These are phyloP conservation scores for Caerostris extrusa DNA, from an alignment of 1,140 invertebrate genomes.

Conservation along the genomic window DNA sequence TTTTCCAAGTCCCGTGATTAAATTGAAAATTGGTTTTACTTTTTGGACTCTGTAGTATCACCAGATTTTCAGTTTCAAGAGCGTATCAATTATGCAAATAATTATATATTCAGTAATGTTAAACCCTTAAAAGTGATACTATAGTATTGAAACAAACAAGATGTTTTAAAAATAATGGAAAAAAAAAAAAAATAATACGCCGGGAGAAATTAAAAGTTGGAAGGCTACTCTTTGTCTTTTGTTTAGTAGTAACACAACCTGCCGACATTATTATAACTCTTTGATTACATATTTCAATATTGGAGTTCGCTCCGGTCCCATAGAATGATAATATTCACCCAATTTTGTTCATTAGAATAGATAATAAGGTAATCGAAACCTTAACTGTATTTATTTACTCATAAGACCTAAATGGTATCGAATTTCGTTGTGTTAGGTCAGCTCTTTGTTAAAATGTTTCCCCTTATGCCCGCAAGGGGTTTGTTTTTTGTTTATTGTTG, in stretches of 20 bases:
- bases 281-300: conserved; percentile 30
- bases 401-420: neutral
- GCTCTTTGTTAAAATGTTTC: conserved; percentile 4
- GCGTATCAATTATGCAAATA: neutral
- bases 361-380: conserved; percentile 33
- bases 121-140: neutral
- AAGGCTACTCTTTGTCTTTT: conserved; percentile 11
- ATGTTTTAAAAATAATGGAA: neutral
- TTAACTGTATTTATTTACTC: conserved; percentile 20
- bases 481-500: neutral
- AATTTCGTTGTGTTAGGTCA: conserved; percentile 7
- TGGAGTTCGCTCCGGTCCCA: conserved; percentile 5
- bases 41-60: too few relatives aligned
- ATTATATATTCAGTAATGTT: neutral
- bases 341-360: conserved; percentile 48
- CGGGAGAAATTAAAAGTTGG: neutral
- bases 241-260: conserved; percentile 3
- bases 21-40: too few relatives aligned
- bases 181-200: neutral
- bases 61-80: neutral
- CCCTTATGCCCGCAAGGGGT: neutral
- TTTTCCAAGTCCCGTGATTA: too few relatives aligned
- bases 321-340: conserved; percentile 27
- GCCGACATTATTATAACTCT: neutral
- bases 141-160: neutral